Percentiles rank a stretch among this genome's conserved stretches.
Conservation (phyloP, 2,888 invertebrate genomes). For the Campaea margaritaria region DNA sequence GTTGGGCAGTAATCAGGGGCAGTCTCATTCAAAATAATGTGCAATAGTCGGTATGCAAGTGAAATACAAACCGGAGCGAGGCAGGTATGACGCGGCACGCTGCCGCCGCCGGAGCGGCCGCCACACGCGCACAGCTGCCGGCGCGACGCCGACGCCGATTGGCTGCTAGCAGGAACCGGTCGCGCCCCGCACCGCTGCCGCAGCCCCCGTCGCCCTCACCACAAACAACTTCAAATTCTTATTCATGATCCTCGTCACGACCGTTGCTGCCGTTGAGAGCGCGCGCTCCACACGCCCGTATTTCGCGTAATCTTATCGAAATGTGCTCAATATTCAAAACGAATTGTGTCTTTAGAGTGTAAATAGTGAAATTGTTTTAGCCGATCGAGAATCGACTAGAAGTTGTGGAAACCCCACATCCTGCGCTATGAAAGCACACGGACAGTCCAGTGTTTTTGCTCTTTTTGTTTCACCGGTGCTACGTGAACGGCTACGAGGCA, state of each 20-base stretch:
- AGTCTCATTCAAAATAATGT: slow-evolving; percentile 75
- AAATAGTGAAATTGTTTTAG: slow-evolving; percentile 49
- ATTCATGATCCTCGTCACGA: slow-evolving; percentile 80
- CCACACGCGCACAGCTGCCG: slow-evolving; percentile 76
- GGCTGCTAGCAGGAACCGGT: slow-evolving; percentile 76
- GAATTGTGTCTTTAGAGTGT: slow-evolving; percentile 59
- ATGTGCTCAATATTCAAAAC: slow-evolving; percentile 70
- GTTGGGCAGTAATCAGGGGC: slow-evolving; percentile 58
- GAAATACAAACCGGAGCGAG: slow-evolving; percentile 64
- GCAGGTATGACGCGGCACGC: slow-evolving; percentile 73
- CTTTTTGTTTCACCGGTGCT: slow-evolving; percentile 78
- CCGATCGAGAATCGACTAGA: slow-evolving; percentile 43
- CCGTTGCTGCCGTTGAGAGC: slow-evolving; percentile 79
- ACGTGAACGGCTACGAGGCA: slow-evolving; percentile 71
- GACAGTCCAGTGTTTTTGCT: slow-evolving; percentile 73
- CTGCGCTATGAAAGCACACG: slow-evolving; percentile 75
- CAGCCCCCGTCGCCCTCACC: slow-evolving; percentile 55
- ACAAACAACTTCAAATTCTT: slow-evolving; percentile 82
- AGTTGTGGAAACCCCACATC: slow-evolving; percentile 46
- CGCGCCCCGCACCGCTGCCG: slow-evolving; percentile 61
- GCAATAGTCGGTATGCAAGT: slow-evolving; percentile 67
- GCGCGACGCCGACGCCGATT: slow-evolving; percentile 72
- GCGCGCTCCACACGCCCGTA: slow-evolving; percentile 66
- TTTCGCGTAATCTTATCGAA: slow-evolving; percentile 84
- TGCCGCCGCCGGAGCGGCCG: slow-evolving; percentile 49